A percentile compares a stretch with the other conserved stretches of the same genome.
phyloP scores from a whole-genome alignment of 2,113 vertebrate genomes.

The Arothron firmamentum region DNA sequence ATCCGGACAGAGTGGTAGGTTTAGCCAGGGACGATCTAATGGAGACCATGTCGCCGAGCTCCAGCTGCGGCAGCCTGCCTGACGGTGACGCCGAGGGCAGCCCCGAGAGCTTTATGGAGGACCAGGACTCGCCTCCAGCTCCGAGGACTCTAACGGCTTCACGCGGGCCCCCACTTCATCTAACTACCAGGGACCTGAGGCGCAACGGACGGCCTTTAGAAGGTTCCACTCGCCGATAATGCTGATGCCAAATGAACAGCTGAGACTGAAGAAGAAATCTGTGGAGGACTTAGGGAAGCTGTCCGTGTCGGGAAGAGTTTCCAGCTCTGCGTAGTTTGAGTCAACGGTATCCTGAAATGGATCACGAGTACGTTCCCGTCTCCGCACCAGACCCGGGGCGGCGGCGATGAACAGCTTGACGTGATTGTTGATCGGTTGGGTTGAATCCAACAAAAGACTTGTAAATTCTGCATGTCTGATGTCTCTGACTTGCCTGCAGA shows the following conservation, averaged over 20 bases:
- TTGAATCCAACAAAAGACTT: conserved; percentile 54
- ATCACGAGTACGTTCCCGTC: conserved; percentile 7
- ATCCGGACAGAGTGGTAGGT: conserved; percentile 77
- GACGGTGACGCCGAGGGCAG: conserved; percentile 88
- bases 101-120: conserved; percentile 89
- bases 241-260: conserved; percentile 44
- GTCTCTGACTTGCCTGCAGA: conserved; percentile 46
- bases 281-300: conserved; percentile 29
- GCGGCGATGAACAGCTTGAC: conserved; percentile 8
- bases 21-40: conserved; percentile 87
- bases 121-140: conserved; percentile 72
- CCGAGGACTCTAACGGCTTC: conserved; percentile 71
- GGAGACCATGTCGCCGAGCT: conserved; percentile 88
- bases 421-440: conserved; percentile 18
- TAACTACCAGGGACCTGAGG: conserved; percentile 73
- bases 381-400: conserved; percentile 17
- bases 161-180: conserved; percentile 67
- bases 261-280: conserved; percentile 26
- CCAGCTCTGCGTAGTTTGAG: conserved; percentile 10
- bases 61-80: conserved; percentile 89
- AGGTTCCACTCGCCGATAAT: conserved; percentile 84
- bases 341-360: conserved; percentile 27
- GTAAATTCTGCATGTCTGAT: conserved; percentile 71
- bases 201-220: conserved; percentile 83
- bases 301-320: conserved; percentile 28